A percentile compares a stretch with the other conserved stretches of the same genome.
Evolutionary conservation across 2,113 vertebrate genomes (phyloP).

Genomic region (Misgurnus mizolepis): DNA sequence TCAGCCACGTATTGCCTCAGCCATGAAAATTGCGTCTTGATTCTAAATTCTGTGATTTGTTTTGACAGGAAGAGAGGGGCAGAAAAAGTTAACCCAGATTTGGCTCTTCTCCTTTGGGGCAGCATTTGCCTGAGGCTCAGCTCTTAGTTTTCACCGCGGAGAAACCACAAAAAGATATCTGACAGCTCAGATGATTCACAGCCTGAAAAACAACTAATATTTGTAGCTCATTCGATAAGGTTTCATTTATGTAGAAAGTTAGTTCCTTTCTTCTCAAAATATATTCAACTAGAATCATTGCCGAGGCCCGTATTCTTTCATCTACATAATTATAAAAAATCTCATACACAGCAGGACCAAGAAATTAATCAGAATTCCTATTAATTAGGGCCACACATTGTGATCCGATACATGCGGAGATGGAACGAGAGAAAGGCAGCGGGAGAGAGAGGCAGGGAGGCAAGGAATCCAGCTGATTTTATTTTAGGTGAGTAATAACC

Average conservation of each 20-base stretch:
- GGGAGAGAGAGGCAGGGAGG: too few relatives aligned
- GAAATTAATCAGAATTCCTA: constrained; percentile 34
- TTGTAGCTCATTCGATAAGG: constrained; percentile 3
- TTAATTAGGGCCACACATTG: constrained; percentile 34
- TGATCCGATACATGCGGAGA: not conserved
- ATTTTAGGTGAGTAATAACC: constrained; percentile 38
- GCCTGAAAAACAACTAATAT: constrained; percentile 4
- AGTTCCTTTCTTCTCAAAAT: not conserved
- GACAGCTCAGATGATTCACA: constrained; percentile 13
- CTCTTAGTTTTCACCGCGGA: constrained; percentile 6
- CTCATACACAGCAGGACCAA: constrained; percentile 5
- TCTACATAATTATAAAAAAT: constrained; percentile 21
- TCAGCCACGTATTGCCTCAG: not conserved
- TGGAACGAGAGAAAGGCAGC: not conserved
- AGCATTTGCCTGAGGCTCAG: constrained; percentile 7
- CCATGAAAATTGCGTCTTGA: not conserved
- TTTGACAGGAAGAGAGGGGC: constrained; percentile 3
- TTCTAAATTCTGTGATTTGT: constrained; percentile 18
- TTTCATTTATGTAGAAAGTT: constrained; percentile 8
- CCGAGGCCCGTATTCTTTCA: constrained; percentile 4
- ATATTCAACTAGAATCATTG: not conserved
- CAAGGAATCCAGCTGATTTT: constrained; percentile 16
- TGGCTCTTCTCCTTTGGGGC: constrained; percentile 25
- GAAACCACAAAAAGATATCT: constrained; percentile 13
- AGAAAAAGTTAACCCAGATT: constrained; percentile 26